Base-by-base conservation (phyloP, 2,113 vertebrate species). In the Hippocampus guttulatus region DNA sequence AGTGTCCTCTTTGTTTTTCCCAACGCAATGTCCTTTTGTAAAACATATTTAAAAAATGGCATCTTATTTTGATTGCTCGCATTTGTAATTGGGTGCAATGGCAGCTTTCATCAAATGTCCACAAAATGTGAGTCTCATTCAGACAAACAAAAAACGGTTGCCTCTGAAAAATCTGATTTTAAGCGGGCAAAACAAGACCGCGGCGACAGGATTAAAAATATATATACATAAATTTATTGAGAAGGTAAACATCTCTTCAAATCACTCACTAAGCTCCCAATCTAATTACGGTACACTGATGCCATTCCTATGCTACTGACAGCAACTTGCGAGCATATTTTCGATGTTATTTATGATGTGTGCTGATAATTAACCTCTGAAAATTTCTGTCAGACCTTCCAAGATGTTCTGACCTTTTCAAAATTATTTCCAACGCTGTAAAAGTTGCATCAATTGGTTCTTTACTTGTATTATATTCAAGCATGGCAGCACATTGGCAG, bases 1-100 rank as follows among this genome's bases (percentile, higher is more conserved):
- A 98, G 96, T 94, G 64, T 74, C 55, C 12, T 14, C 27, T 23
- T 15, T 18, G 47, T 52, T 60, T 64, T 67, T 81, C 71, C 81
- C 12, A 8, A 18, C 27, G 18, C 8, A 14, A 58, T 58, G 25
- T 58, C n/a, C 8, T 5, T 21, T 11, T 49, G 9, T 51, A 4
- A 67, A 12, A 14, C 45, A 5, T 47, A 20, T 15, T 38, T 38
- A 0, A 9, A 27, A 67, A 67, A 40, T 20, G 30, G 33, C 62
- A 40, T 63, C 16, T 60, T 30, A 54, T 55, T 30, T 33, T 38
- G 2, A 40, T 55, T n/a, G 3, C 52, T 23, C 21, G 9, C 10
- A 38, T 38, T 38, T 38, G 33, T 38, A 33, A 33, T 33, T 23
- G 20, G n/a, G 21, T 10, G 52, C n/a, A 11, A 55, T 10, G 52